A percentile compares a stretch with the other conserved stretches of the same genome.
phyloP scores from a whole-genome alignment of 1,140 invertebrate genomes.

The Nixonia krombeini region DNA sequence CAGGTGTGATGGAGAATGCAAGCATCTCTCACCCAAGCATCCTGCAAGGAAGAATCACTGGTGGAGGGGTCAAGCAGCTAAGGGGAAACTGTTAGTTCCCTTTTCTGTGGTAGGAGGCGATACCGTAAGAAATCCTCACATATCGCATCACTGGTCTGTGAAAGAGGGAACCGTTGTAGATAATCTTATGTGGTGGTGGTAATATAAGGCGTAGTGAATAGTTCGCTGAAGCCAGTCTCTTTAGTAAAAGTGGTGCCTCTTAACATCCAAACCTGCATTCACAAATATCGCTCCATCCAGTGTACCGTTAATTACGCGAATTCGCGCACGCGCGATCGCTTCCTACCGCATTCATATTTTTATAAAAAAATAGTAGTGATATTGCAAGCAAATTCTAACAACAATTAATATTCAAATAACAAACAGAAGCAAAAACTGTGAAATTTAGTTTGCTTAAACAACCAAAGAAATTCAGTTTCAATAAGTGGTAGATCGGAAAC shows the following conservation, averaged over 20 bases:
- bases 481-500: constrained; percentile 13
- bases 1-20: too few species aligned
- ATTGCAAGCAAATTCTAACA: too few species aligned
- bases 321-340: constrained; percentile 14
- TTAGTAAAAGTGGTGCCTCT: constrained; percentile 62
- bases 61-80: too few species aligned
- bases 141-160: too few species aligned
- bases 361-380: background rate
- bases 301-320: constrained; percentile 27
- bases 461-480: background rate
- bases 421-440: constrained; percentile 1
- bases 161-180: constrained; percentile 51
- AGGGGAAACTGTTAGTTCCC: too few species aligned
- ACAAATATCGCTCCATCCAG: constrained; percentile 30
- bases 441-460: constrained; percentile 7
- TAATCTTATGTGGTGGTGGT: constrained; percentile 63
- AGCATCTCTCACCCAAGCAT: too few species aligned
- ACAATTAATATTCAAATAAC: background rate
- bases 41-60: too few species aligned
- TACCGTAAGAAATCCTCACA: too few species aligned
- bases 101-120: too few species aligned
- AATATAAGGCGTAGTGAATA: constrained; percentile 68
- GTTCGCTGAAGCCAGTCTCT: constrained; percentile 66
- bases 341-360: too few species aligned
- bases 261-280: constrained; percentile 55